A percentile compares a stretch with the other conserved stretches of the same genome.
Evolutionary conservation across 2,797 vertebrate species (phyloP).

Genomic region (Hydrocynus forskahlii): DNA sequence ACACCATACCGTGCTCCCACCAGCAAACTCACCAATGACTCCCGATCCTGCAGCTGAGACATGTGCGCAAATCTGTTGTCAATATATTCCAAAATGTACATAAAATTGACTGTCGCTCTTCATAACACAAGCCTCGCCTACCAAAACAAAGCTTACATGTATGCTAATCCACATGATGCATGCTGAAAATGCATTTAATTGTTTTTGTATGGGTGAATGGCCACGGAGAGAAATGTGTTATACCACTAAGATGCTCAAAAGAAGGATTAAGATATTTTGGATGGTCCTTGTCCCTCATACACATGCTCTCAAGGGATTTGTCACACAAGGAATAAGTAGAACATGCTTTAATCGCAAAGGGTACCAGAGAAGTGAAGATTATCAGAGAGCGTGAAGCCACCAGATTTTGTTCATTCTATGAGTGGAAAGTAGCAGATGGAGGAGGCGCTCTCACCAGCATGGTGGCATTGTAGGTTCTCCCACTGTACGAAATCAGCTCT

Average conservation of each 20-base stretch:
- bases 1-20: slow-evolving; percentile 95
- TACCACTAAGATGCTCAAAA: background rate
- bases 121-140: too few relatives aligned
- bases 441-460: slow-evolving; percentile 86
- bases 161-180: too few relatives aligned
- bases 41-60: slow-evolving; percentile 92
- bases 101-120: too few relatives aligned
- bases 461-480: slow-evolving; percentile 92
- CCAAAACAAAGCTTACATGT: too few relatives aligned
- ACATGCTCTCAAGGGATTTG: background rate
- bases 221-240: background rate
- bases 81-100: background rate
- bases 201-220: too few relatives aligned
- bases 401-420: slow-evolving; percentile 15
- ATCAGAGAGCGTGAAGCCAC: background rate
- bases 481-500: slow-evolving; percentile 94
- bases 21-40: slow-evolving; percentile 89
- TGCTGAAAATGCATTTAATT: too few relatives aligned
- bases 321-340: background rate
- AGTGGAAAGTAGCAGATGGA: slow-evolving; percentile 31
- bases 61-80: slow-evolving; percentile 14
- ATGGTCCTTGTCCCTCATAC: background rate
- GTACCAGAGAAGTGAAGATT: slow-evolving; percentile 11
- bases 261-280: slow-evolving; percentile 17
- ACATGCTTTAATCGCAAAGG: background rate